A percentile compares a stretch with the other conserved stretches of the same genome.
Conservation (phyloP, 2,888 invertebrate species). For the Euclidia mi region DNA sequence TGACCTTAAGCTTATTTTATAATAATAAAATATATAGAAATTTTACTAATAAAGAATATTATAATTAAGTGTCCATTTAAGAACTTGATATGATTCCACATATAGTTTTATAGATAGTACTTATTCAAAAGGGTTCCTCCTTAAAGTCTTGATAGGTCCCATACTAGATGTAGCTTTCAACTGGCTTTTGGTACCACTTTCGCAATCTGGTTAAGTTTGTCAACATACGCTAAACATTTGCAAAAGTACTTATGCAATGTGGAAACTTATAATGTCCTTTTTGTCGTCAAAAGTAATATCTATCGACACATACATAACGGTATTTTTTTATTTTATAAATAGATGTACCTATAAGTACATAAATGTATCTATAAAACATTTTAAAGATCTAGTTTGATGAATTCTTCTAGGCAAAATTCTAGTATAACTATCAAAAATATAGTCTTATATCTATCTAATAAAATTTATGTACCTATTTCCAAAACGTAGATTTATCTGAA, state of each 20-base stretch:
- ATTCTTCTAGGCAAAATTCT: constrained; percentile 41
- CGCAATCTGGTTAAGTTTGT: background rate
- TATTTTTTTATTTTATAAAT: constrained; percentile 11
- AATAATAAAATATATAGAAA: constrained; percentile 39
- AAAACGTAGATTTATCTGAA: constrained; percentile 52
- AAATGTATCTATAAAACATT: constrained; percentile 17
- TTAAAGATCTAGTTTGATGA: constrained; percentile 41
- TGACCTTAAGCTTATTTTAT: constrained; percentile 48
- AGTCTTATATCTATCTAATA: constrained; percentile 36
- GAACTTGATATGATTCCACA: constrained; percentile 49
- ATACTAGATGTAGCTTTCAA: constrained; percentile 37
- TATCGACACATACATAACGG: background rate
- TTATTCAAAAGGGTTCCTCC: constrained; percentile 8
- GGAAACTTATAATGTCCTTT: background rate
- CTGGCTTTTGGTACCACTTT: constrained; percentile 32
- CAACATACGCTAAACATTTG: too few species aligned
- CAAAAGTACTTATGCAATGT: too few species aligned
- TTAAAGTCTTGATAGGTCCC: constrained; percentile 27
- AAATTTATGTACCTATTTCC: constrained; percentile 43
- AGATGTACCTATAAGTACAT: constrained; percentile 16
- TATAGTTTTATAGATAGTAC: constrained; percentile 38
- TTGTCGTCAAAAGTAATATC: constrained; percentile 6
- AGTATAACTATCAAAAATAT: constrained; percentile 41
- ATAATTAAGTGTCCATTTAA: constrained; percentile 49
- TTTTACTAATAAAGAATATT: constrained; percentile 35